Conservation (phyloP, 2,888 invertebrate species). For the Diarsia mendica region DNA sequence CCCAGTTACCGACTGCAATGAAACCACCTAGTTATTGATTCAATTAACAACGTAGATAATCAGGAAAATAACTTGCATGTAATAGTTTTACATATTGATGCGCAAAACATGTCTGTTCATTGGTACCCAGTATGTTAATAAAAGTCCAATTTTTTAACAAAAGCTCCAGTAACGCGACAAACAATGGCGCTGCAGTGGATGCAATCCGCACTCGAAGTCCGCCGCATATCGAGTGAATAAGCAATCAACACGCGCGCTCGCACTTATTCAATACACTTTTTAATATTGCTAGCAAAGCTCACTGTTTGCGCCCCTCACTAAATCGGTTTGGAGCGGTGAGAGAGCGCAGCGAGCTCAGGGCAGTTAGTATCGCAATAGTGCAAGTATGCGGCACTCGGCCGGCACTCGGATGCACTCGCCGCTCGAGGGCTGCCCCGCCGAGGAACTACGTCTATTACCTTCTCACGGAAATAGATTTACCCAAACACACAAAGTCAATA, state of each 20-base stretch:
- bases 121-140: slow-evolving; percentile 6
- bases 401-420: slow-evolving; percentile 53
- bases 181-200: slow-evolving; percentile 8
- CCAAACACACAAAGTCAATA: slow-evolving; percentile 11
- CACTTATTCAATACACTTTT: slow-evolving; percentile 47
- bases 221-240: slow-evolving; percentile 36
- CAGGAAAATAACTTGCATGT: background rate
- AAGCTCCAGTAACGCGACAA: slow-evolving; percentile 9
- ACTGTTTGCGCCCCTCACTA: slow-evolving; percentile 31
- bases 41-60: background rate
- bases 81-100: background rate
- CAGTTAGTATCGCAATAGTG: slow-evolving; percentile 50
- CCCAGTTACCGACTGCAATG: background rate
- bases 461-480: slow-evolving; percentile 23
- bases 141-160: slow-evolving; percentile 16
- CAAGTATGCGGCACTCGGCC: slow-evolving; percentile 50
- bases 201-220: background rate
- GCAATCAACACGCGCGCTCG: slow-evolving; percentile 41
- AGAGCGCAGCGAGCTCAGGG: slow-evolving; percentile 26
- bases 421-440: slow-evolving; percentile 43
- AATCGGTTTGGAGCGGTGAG: slow-evolving; percentile 20
- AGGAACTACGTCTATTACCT: slow-evolving; percentile 16
- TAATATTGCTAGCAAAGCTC: slow-evolving; percentile 43
- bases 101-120: background rate
- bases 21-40: background rate